Conservation (phyloP, 2,888 invertebrate genomes). For the Drosophila melanocephala region DNA sequence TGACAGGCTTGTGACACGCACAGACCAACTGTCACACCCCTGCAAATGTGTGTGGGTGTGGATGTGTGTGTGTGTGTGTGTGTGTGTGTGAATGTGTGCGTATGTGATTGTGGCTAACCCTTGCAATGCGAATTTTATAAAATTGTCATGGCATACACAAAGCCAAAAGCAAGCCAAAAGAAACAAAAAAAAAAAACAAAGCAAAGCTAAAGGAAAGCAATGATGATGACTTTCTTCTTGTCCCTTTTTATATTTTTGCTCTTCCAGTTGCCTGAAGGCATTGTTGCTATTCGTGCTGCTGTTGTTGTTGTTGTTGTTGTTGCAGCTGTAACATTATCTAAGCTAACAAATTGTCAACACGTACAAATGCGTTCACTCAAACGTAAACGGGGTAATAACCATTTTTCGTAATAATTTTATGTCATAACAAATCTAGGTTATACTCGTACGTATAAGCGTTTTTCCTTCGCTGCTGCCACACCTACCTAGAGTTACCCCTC, state of each 20-base stretch:
- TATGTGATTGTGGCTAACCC: slow-evolving; percentile 63
- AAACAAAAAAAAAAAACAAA: slow-evolving; percentile 24
- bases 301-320: slow-evolving; percentile 38
- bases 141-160: slow-evolving; percentile 56
- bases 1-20: slow-evolving; percentile 78
- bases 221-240: slow-evolving; percentile 60
- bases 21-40: slow-evolving; percentile 76
- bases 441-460: slow-evolving; percentile 31
- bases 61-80: neutral
- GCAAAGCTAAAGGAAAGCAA: slow-evolving; percentile 52
- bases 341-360: slow-evolving; percentile 84
- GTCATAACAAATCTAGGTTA: slow-evolving; percentile 84
- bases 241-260: slow-evolving; percentile 23
- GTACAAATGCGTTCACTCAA: slow-evolving; percentile 84
- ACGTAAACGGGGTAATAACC: slow-evolving; percentile 84
- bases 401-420: slow-evolving; percentile 83
- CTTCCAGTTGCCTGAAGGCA: slow-evolving; percentile 34
- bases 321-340: slow-evolving; percentile 74
- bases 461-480: neutral
- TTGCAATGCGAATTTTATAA: slow-evolving; percentile 70
- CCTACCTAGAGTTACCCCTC: neutral
- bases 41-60: slow-evolving; percentile 3
- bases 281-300: slow-evolving; percentile 24
- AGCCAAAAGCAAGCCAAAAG: slow-evolving; percentile 20
- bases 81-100: slow-evolving; percentile 27